Percentiles rank a stretch among this genome's conserved stretches.
Evolutionary conservation across 2,888 invertebrate species (phyloP).

Genomic region (Mythimna vitellina): DNA sequence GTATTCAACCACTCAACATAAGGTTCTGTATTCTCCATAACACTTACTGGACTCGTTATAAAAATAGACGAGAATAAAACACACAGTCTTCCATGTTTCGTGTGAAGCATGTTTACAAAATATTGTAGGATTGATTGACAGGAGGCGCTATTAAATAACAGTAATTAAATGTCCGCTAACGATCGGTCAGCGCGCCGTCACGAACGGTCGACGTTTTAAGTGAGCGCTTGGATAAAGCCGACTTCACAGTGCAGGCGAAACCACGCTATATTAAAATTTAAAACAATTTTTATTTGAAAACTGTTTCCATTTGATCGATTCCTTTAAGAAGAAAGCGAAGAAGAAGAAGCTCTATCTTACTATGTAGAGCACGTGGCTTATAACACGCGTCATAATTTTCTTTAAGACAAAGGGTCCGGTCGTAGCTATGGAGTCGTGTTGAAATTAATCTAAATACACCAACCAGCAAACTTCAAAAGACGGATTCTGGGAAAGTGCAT

Average conservation of each 20-base stretch:
- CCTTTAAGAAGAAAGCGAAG: too few species aligned
- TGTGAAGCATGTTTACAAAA: constrained; percentile 71
- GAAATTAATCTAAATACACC: too few species aligned
- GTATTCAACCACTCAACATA: neutral
- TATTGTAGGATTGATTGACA: constrained; percentile 80
- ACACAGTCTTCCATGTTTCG: constrained; percentile 34
- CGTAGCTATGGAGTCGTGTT: too few species aligned
- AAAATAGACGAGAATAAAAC: constrained; percentile 31
- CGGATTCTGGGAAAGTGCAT: too few species aligned
- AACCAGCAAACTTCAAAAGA: too few species aligned
- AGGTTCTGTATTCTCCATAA: neutral
- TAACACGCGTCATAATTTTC: too few species aligned
- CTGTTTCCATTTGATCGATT: too few species aligned
- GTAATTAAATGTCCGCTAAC: constrained; percentile 82
- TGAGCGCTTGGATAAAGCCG: constrained; percentile 67
- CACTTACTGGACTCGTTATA: constrained; percentile 10
- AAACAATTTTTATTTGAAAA: too few species aligned
- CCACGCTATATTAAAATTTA: neutral
- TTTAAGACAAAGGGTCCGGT: too few species aligned
- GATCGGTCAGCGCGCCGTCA: constrained; percentile 80
- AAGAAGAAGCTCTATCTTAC: too few species aligned
- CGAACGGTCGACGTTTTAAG: constrained; percentile 76
- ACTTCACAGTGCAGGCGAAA: constrained; percentile 1
- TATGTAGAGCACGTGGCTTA: too few species aligned
- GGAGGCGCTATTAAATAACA: constrained; percentile 83